Conservation (phyloP, 2,797 vertebrate species). For the Spinus olivaceus region DNA sequence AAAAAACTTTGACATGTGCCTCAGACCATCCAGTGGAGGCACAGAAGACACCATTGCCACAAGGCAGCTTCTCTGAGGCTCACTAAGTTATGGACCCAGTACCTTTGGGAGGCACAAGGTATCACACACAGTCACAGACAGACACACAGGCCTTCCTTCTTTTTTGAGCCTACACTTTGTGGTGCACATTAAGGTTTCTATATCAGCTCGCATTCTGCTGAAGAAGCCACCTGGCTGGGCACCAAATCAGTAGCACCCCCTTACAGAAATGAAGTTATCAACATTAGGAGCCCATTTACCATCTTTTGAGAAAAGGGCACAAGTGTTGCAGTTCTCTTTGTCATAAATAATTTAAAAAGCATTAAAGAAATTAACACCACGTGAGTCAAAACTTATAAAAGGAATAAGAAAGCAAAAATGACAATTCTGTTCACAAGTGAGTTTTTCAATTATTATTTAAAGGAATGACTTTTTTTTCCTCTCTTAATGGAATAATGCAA, state of each 20-base stretch:
- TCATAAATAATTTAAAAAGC: slow-evolving; percentile 58
- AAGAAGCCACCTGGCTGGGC: not conserved
- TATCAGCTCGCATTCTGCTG: not conserved
- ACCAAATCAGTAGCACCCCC: slow-evolving; percentile 6
- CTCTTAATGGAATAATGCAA: not conserved
- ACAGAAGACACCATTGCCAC: not conserved
- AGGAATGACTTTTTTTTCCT: not conserved
- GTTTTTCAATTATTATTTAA: not conserved
- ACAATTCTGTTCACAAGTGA: not conserved
- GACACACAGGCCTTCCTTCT: not conserved
- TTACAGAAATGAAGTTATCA: slow-evolving; percentile 17
- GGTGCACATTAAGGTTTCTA: not conserved
- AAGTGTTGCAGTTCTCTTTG: slow-evolving; percentile 26
- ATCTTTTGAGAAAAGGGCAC: not conserved
- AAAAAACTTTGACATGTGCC: not conserved
- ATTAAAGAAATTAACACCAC: slow-evolving; percentile 49
- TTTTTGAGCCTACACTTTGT: not conserved
- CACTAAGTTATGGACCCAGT: accelerated
- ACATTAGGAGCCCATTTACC: not conserved
- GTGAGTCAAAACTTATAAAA: not conserved
- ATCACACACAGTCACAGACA: not conserved
- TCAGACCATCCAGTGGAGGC: not conserved
- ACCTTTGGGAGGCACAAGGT: not conserved
- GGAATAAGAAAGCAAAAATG: not conserved
- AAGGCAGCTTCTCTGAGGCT: not conserved